phyloP scores from a whole-genome alignment of 2,888 invertebrate genomes.

The Thyatira batis region DNA sequence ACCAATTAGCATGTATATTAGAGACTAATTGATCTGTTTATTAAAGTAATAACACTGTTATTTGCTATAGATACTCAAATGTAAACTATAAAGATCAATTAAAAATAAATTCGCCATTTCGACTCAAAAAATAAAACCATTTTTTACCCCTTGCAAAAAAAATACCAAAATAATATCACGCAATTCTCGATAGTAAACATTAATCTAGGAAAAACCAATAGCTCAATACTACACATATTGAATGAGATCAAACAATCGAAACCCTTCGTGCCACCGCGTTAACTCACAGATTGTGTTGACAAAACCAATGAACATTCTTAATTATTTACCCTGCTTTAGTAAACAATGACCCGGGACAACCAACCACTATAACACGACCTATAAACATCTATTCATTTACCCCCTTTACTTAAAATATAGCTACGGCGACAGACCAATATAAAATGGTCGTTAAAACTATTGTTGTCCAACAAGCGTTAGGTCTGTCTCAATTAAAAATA shows the following conservation, averaged over 20 bases:
- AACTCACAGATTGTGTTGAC: constrained; percentile 68
- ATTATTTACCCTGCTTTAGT: constrained; percentile 76
- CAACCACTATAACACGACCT: constrained; percentile 49
- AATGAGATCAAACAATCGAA: constrained; percentile 63
- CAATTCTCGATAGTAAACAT: not conserved
- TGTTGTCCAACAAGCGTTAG: constrained; percentile 65
- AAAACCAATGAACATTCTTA: constrained; percentile 80
- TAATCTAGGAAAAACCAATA: constrained; percentile 44
- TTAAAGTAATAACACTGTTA: too few species aligned
- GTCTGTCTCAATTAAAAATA: constrained; percentile 79
- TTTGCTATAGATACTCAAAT: too few species aligned
- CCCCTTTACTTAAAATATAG: constrained; percentile 9
- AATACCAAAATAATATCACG: not conserved
- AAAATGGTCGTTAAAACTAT: constrained; percentile 57
- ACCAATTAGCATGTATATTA: too few species aligned
- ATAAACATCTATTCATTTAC: constrained; percentile 15
- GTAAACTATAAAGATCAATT: too few species aligned
- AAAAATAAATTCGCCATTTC: too few species aligned
- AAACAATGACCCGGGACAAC: constrained; percentile 68
- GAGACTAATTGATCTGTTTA: too few species aligned
- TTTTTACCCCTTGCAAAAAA: constrained; percentile 3
- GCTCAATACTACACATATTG: constrained; percentile 47
- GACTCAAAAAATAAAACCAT: too few species aligned
- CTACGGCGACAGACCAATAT: constrained; percentile 29
- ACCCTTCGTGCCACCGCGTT: constrained; percentile 53